Evolutionary conservation across 2,888 invertebrate species (phyloP).

Genomic region (Syrista parreyssii): DNA sequence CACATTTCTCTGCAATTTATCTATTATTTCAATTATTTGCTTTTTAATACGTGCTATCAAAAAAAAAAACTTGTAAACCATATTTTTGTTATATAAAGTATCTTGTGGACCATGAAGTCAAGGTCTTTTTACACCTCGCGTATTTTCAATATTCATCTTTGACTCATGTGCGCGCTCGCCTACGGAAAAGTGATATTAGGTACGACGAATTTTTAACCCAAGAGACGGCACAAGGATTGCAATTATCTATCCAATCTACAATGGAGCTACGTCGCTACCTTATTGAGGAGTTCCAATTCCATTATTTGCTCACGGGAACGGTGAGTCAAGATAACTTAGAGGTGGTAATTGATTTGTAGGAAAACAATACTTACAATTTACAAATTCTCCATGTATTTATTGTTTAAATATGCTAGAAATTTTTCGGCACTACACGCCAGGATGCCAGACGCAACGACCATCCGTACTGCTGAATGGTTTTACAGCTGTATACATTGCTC

Average conservation of each 20-base stretch:
- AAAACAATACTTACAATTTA: not conserved
- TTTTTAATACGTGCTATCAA: no score
- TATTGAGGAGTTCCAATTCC: conserved; percentile 16
- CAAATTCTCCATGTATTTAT: not conserved
- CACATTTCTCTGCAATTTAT: no score
- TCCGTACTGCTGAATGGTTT: conserved; percentile 27
- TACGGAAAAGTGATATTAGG: not conserved
- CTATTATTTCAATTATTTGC: no score
- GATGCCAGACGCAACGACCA: conserved; percentile 23
- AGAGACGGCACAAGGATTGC: conserved; percentile 12
- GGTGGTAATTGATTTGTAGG: conserved; percentile 18
- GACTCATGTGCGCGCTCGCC: no score
- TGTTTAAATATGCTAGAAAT: conserved; percentile 17
- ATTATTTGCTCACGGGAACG: conserved; percentile 20
- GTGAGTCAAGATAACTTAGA: conserved; percentile 34
- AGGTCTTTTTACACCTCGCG: no score
- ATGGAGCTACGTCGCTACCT: conserved; percentile 26
- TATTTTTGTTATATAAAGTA: no score
- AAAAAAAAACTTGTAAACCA: no score
- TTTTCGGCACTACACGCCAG: conserved; percentile 25
- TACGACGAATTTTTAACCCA: conserved; percentile 11
- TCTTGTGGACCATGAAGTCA: no score
- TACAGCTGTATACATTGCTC: conserved; percentile 32
- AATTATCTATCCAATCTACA: conserved; percentile 17
- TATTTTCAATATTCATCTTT: no score